Base-by-base conservation (phyloP, 2,888 invertebrate genomes). In the Baccha elongata region DNA sequence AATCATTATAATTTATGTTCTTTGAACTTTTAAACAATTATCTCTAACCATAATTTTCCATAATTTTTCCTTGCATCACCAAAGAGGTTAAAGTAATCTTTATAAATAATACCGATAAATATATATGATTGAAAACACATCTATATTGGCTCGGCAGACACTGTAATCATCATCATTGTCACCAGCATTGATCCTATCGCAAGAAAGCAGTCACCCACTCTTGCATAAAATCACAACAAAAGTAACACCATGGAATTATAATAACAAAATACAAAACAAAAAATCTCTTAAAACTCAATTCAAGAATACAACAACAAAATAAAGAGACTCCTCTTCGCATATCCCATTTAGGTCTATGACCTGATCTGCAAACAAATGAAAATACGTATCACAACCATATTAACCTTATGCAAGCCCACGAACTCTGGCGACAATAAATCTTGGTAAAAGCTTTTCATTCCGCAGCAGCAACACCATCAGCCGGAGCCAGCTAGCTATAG, bases 361-460 rank as follows among this genome's bases (percentile, higher is more conserved):
- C 83, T 76, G 78, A 73, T 78, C 76, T 69, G 68, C 78, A 72
- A 83, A 81, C 71, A 76, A 78, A 83, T 83, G 76, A 78, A 78
- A 78, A 78, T 73, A 78, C 81, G 76, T 76, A 78, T 73, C 78
- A 68, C 72, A 78, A 62, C 78, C 78, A 68, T 78, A 83, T 78
- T 78, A 83, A 83, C 83, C 83, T 83, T 72, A 83, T 83, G 83
- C 83, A 78, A 83, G 78, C 83, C 83, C 83, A 83, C 83, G 83
- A 83, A 78, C 83, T 83, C 78, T 83, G 73, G 83, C 73, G 83
- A 83, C 83, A 83, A 83, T 83, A 83, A 83, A 83, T 83, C 83
- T 78, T 78, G 62, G 83, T 68, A 78, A 78, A 83, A 83, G 83
- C 83, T 83, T 83, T 83, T 78, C 78, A 83, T 83, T 64, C 71